These are phyloP conservation scores for Agriopis aurantiaria DNA, from an alignment of 2,888 invertebrate species.

Conservation along the genomic window DNA sequence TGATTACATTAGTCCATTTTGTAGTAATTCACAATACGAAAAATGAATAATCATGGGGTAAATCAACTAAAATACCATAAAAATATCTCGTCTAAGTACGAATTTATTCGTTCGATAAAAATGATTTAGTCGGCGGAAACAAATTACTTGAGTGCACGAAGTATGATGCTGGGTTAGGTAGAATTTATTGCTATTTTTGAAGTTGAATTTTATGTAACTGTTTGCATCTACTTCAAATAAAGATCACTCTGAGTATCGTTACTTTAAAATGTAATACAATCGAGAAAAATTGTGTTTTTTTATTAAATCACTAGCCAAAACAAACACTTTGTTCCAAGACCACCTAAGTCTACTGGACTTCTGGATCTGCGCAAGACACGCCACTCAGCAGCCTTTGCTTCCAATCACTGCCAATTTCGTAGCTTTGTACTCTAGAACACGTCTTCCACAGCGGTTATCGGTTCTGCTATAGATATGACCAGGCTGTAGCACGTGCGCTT, in stretches of 20 bases:
- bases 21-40: conserved; percentile 13
- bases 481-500: too few relatives aligned
- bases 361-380: too few relatives aligned
- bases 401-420: too few relatives aligned
- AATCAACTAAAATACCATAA: conserved; percentile 30
- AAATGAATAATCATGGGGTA: conserved; percentile 36
- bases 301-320: too few relatives aligned
- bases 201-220: conserved; percentile 26
- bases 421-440: too few relatives aligned
- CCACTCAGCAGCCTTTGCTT: too few relatives aligned
- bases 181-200: conserved; percentile 37
- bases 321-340: too few relatives aligned
- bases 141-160: conserved; percentile 39
- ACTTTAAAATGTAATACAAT: too few relatives aligned
- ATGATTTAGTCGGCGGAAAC: conserved; percentile 38
- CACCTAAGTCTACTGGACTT: too few relatives aligned
- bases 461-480: too few relatives aligned
- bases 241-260: background rate
- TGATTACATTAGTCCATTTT: background rate
- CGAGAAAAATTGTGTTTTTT: too few relatives aligned
- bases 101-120: conserved; percentile 41
- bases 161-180: conserved; percentile 15
- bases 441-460: too few relatives aligned
- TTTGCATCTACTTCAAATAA: background rate
- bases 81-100: conserved; percentile 22